Percentiles rank a stretch among this genome's conserved stretches.
These are phyloP conservation scores for Drosophila antonietae DNA, from an alignment of 2,888 invertebrate species.

Conservation along the genomic window DNA sequence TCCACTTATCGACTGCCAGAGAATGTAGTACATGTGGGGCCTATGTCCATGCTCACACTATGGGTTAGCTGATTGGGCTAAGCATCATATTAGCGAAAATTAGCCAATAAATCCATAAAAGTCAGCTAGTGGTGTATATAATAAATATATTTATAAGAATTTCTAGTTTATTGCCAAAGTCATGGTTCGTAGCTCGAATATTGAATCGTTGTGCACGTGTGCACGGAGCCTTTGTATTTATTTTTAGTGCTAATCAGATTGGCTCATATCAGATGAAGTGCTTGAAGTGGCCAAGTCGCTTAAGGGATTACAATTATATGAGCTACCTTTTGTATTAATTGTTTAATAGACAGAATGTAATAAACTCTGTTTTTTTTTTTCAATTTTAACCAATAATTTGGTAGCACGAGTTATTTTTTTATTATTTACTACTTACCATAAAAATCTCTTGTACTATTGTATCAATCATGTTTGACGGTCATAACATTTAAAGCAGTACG, in stretches of 20 bases:
- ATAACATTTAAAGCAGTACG: constrained; percentile 8
- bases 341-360: neutral
- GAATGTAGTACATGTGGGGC: constrained; percentile 28
- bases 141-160: constrained; percentile 1
- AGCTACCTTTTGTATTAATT: neutral
- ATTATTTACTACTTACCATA: constrained; percentile 1
- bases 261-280: constrained; percentile 1
- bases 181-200: neutral
- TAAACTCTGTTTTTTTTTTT: neutral
- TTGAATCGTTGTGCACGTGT: constrained; percentile 12
- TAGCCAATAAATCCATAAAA: constrained; percentile 44
- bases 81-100: constrained; percentile 42
- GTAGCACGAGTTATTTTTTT: neutral
- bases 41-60: neutral
- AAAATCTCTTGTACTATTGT: constrained; percentile 28
- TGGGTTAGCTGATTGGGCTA: constrained; percentile 31
- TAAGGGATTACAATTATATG: neutral
- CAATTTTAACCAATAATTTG: neutral
- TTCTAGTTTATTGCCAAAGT: constrained; percentile 11
- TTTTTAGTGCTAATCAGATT: constrained; percentile 2
- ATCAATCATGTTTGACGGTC: constrained; percentile 12
- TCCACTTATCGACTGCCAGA: constrained; percentile 34
- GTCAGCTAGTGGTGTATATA: neutral
- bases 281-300: neutral
- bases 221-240: neutral